phyloP scores from a whole-genome alignment of 2,888 invertebrate species.

The Drosophila pegasa region DNA sequence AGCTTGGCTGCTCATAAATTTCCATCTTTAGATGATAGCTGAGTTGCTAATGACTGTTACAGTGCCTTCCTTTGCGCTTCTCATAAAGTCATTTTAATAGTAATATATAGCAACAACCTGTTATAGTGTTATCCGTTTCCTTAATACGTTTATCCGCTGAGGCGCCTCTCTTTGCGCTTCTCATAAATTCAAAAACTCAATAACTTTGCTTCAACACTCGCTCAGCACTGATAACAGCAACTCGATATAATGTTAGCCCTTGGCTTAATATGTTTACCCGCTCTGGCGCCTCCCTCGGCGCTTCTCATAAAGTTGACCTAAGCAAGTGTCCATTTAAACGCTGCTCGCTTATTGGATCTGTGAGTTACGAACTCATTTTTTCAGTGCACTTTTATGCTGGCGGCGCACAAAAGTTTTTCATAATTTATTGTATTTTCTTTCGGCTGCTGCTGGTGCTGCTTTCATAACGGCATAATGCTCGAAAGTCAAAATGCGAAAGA shows the following conservation, averaged over 20 bases:
- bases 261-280: slow-evolving; percentile 1
- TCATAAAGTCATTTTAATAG: slow-evolving; percentile 22
- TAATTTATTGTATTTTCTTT: slow-evolving; percentile 47
- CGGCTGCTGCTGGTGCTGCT: slow-evolving; percentile 7
- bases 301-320: slow-evolving; percentile 37
- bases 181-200: background rate
- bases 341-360: slow-evolving; percentile 24
- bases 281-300: slow-evolving; percentile 9
- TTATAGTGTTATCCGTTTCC: too few relatives aligned
- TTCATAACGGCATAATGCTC: slow-evolving; percentile 48
- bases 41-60: background rate
- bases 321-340: slow-evolving; percentile 48
- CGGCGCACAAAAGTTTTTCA: slow-evolving; percentile 22
- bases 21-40: background rate
- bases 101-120: too few relatives aligned
- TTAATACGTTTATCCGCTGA: too few relatives aligned
- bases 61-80: slow-evolving; percentile 14
- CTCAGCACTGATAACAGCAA: too few relatives aligned
- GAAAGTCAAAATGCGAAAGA: slow-evolving; percentile 36
- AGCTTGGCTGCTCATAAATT: too few relatives aligned
- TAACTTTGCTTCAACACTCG: too few relatives aligned
- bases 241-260: background rate
- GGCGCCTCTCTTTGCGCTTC: slow-evolving; percentile 3
- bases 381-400: slow-evolving; percentile 12
- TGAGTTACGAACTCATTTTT: slow-evolving; percentile 36